Conservation (phyloP, 2,888 invertebrate genomes). For the Drosophila monieri region DNA sequence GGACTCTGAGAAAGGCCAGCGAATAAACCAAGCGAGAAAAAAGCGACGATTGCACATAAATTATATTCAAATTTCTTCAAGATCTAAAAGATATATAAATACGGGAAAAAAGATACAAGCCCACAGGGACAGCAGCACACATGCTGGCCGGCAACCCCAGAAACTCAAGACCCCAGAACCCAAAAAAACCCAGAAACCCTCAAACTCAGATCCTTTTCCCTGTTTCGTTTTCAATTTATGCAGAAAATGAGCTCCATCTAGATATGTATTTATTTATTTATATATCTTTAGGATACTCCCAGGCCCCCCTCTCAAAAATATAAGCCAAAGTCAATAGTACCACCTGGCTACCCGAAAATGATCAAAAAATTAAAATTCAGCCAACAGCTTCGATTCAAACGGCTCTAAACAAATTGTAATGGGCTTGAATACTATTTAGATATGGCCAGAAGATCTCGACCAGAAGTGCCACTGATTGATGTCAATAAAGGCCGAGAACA, state of each 20-base stretch:
- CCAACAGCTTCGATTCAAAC: constrained; percentile 35
- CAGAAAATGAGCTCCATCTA: constrained; percentile 61
- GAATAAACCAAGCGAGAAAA: constrained; percentile 72
- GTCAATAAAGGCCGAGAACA: constrained; percentile 16
- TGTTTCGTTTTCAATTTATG: constrained; percentile 64
- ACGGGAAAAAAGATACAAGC: constrained; percentile 61
- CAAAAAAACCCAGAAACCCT: not conserved
- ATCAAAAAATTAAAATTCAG: constrained; percentile 23
- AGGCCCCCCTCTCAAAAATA: too few relatives aligned
- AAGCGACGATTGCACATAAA: constrained; percentile 80
- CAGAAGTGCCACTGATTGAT: constrained; percentile 38
- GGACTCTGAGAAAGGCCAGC: constrained; percentile 32
- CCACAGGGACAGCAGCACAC: constrained; percentile 31
- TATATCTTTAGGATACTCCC: not conserved
- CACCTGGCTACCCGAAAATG: not conserved
- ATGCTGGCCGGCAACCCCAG: constrained; percentile 9
- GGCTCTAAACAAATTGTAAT: constrained; percentile 29
- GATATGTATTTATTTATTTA: constrained; percentile 16
- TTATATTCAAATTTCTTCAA: constrained; percentile 79
- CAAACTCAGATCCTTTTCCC: constrained; percentile 7
- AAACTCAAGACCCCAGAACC: not conserved
- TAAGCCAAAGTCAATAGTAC: constrained; percentile 15
- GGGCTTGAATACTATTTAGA: constrained; percentile 36
- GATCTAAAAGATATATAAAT: constrained; percentile 78
- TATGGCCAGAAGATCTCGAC: constrained; percentile 27